phyloP scores from a whole-genome alignment of 1,140 invertebrate species.

The Drosophila simulans region DNA sequence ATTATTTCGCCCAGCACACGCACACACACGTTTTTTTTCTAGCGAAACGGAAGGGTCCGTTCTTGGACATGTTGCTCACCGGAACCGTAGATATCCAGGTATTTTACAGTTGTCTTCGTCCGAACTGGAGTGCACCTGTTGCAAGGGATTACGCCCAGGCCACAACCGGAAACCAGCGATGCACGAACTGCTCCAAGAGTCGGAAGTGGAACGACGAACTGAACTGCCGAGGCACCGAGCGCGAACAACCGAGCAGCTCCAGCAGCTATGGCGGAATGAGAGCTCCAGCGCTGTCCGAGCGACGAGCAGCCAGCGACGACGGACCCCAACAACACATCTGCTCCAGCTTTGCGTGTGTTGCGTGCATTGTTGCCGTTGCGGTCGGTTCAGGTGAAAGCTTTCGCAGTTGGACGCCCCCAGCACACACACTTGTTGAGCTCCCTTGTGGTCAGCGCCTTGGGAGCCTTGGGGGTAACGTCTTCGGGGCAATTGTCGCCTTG shows the following conservation, averaged over 20 bases:
- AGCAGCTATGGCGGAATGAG: conserved; percentile 29
- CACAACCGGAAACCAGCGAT: conserved; percentile 17
- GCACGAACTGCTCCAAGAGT: background rate
- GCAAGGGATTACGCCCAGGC: conserved; percentile 6
- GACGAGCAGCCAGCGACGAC: conserved; percentile 6
- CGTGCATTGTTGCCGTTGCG: conserved; percentile 1
- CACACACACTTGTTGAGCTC: conserved; percentile 6
- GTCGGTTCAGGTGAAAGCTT: conserved; percentile 26
- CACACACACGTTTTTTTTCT: conserved; percentile 1
- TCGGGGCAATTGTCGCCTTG: background rate
- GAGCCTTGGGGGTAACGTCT: no score
- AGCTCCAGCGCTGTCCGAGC: conserved; percentile 18
- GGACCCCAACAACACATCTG: conserved; percentile 3
- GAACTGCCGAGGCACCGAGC: conserved; percentile 7
- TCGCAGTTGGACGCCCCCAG: conserved; percentile 5
- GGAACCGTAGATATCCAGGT: background rate
- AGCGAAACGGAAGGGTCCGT: background rate
- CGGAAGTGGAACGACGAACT: conserved; percentile 1
- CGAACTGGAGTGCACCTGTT: conserved; percentile 12
- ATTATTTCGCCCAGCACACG: conserved; percentile 6
- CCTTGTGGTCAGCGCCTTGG: background rate
- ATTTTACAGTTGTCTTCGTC: background rate
- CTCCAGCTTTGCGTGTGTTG: conserved; percentile 5
- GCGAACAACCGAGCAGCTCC: conserved; percentile 39
- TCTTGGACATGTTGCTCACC: conserved; percentile 5